A percentile compares a stretch with the other conserved stretches of the same genome.
These are phyloP conservation scores for Lindbergichthys nudifrons DNA, from an alignment of 2,797 vertebrate genomes.

Conservation along the genomic window DNA sequence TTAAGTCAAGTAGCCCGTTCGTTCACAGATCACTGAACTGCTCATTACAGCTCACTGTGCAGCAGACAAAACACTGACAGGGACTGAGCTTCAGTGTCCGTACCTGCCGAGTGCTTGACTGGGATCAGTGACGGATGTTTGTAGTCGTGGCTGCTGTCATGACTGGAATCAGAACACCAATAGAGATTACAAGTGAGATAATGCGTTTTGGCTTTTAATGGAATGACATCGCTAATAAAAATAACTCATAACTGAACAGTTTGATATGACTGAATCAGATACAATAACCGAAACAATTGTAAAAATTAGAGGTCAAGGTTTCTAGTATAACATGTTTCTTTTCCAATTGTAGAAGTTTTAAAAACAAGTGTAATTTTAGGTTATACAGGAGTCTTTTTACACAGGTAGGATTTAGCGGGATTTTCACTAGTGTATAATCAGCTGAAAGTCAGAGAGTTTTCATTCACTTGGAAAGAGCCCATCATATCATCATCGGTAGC, in stretches of 20 bases:
- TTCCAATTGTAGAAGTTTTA: no score
- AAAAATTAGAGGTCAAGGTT: no score
- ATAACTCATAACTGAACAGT: background rate
- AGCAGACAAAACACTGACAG: constrained; percentile 40
- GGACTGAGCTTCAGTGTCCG: constrained; percentile 12
- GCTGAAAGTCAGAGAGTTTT: no score
- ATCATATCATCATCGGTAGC: no score
- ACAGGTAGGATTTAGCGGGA: no score
- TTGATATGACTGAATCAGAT: background rate
- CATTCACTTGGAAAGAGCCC: no score
- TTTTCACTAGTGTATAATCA: no score
- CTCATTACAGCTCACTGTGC: constrained; percentile 34
- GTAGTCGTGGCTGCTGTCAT: background rate
- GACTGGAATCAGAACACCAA: constrained; percentile 1
- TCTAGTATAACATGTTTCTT: no score
- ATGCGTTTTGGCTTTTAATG: background rate
- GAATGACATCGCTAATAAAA: background rate
- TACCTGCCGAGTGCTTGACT: constrained; percentile 5
- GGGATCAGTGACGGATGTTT: constrained; percentile 6
- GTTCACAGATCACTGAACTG: constrained; percentile 9
- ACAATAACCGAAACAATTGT: no score
- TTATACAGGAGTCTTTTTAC: background rate
- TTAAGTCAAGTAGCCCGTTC: constrained; percentile 17
- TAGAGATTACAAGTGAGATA: background rate
- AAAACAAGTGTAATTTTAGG: no score